Conservation (phyloP, 1,140 invertebrate genomes). For the Calosoma granatense region DNA sequence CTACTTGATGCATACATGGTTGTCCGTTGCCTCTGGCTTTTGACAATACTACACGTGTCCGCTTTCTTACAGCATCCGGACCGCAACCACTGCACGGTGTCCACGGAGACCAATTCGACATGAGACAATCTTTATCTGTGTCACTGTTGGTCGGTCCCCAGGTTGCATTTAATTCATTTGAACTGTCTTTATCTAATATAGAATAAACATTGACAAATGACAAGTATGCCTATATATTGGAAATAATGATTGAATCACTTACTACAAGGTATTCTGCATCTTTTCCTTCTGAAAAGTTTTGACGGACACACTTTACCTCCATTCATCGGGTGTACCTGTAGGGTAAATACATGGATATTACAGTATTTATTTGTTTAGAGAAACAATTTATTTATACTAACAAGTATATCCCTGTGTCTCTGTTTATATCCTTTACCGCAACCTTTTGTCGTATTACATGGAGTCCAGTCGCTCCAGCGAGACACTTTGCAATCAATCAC, state of each 20-base stretch:
- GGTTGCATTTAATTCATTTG: constrained; percentile 25
- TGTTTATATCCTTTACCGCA: constrained; percentile 46
- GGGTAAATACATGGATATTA: not conserved
- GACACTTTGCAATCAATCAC: constrained; percentile 46
- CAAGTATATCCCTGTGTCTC: constrained; percentile 36
- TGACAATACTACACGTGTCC: constrained; percentile 35
- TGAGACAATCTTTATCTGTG: constrained; percentile 38
- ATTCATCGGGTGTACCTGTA: constrained; percentile 45
- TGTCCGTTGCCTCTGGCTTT: constrained; percentile 26
- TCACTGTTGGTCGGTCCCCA: constrained; percentile 21
- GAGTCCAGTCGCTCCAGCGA: constrained; percentile 49
- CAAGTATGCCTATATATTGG: not conserved
- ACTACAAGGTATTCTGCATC: constrained; percentile 37
- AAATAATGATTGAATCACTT: constrained; percentile 26
- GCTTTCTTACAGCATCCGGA: constrained; percentile 34
- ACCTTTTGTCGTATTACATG: constrained; percentile 40
- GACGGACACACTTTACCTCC: constrained; percentile 59
- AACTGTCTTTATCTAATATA: constrained; percentile 17
- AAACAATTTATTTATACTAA: constrained; percentile 20
- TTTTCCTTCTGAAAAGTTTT: constrained; percentile 41
- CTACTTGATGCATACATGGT: constrained; percentile 29
- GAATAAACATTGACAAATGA: constrained; percentile 12
- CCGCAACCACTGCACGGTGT: constrained; percentile 49
- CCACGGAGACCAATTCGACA: constrained; percentile 51
- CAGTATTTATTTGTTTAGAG: constrained; percentile 2